phyloP scores from a whole-genome alignment of 2,797 vertebrate species.

The Astyanax mexicanus region DNA sequence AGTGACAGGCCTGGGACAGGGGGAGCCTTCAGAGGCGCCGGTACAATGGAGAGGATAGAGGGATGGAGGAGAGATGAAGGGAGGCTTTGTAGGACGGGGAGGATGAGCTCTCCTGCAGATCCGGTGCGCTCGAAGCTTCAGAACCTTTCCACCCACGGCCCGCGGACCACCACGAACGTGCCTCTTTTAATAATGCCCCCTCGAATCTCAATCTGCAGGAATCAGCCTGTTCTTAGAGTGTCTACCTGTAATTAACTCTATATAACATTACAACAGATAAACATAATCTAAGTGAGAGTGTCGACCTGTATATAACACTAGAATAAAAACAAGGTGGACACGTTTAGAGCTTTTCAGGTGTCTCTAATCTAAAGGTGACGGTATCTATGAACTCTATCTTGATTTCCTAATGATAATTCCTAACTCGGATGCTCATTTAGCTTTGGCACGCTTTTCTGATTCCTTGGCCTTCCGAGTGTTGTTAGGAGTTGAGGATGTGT shows the following conservation, averaged over 20 bases:
- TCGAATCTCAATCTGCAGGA: neutral
- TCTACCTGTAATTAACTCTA: too few species aligned
- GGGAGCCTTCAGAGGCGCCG: conserved; percentile 41
- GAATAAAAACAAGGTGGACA: too few species aligned
- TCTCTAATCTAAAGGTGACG: neutral
- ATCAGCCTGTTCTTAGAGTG: neutral
- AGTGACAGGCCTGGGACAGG: conserved; percentile 41
- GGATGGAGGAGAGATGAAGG: conserved; percentile 76
- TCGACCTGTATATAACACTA: too few species aligned
- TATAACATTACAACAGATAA: too few species aligned
- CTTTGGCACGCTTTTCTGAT: neutral
- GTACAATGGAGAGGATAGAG: conserved; percentile 77
- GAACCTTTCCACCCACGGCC: conserved; percentile 50
- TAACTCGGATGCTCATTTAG: neutral
- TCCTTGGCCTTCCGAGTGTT: neutral
- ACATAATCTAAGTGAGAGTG: too few species aligned
- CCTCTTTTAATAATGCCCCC: conserved; percentile 14
- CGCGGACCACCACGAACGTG: conserved; percentile 23
- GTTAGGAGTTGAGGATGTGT: conserved; percentile 25
- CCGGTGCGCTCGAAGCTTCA: conserved; percentile 72
- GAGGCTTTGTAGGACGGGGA: conserved; percentile 73
- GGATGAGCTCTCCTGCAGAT: conserved; percentile 72
- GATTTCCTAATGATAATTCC: too few species aligned
- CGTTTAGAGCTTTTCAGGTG: conserved; percentile 4
- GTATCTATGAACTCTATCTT: conserved; percentile 7